phyloP scores from a whole-genome alignment of 2,113 vertebrate genomes.

The Coptodon rendalli region DNA sequence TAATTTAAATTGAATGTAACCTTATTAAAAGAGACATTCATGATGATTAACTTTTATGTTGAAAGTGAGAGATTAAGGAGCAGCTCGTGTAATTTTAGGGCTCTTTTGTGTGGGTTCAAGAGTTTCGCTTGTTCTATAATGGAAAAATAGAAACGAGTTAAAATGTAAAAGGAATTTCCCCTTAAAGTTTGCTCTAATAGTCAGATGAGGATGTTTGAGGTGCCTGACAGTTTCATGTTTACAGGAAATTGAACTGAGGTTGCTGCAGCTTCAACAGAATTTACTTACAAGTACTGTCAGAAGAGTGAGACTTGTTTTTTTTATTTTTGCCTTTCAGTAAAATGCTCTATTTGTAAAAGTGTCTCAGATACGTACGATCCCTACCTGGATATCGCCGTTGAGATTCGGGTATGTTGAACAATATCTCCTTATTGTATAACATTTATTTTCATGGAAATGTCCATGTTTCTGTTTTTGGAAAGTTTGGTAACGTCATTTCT shows the following conservation, averaged over 20 bases:
- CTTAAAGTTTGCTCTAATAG: not conserved
- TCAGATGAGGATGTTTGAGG: not conserved
- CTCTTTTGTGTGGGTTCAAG: not conserved
- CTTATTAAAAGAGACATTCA: not conserved
- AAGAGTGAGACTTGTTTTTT: not conserved
- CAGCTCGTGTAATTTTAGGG: not conserved
- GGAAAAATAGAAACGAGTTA: not conserved
- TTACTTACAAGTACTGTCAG: not conserved
- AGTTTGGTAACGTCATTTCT: not conserved
- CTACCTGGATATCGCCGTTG: constrained; percentile 88
- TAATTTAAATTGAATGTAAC: not conserved
- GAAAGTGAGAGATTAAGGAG: not conserved
- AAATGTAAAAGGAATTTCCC: not conserved
- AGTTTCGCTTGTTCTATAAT: not conserved
- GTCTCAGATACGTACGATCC: constrained; percentile 94
- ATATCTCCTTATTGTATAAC: not conserved
- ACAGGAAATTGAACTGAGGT: not conserved
- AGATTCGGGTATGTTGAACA: constrained; percentile 81
- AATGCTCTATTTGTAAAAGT: constrained; percentile 87
- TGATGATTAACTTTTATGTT: not conserved
- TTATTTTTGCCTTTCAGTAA: constrained; percentile 73
- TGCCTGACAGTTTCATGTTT: not conserved
- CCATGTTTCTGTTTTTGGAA: not conserved
- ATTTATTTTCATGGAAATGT: not conserved
- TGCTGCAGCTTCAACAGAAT: not conserved